Percentiles rank a stretch among this genome's conserved stretches.
phyloP scores from a whole-genome alignment of 2,888 invertebrate species.

The Hesperia comma region DNA sequence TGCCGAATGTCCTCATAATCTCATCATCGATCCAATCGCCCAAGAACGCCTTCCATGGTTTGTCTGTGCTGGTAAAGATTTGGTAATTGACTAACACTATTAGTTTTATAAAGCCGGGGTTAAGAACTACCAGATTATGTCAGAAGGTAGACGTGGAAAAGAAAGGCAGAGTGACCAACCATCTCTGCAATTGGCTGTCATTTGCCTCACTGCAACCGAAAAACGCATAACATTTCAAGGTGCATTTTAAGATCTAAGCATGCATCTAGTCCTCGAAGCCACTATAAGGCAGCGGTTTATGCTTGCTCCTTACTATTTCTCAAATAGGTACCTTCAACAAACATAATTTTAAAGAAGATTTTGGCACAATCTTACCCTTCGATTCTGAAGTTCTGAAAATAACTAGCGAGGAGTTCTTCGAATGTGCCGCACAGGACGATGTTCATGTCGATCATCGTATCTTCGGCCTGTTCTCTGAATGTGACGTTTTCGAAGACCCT shows the following conservation, averaged over 20 bases:
- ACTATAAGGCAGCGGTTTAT: too few relatives aligned
- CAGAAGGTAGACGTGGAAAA: too few relatives aligned
- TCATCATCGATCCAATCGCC: slow-evolving; percentile 93
- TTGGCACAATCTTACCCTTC: slow-evolving; percentile 85
- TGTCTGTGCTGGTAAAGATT: slow-evolving; percentile 74
- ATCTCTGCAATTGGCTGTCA: too few relatives aligned
- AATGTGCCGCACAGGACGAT: slow-evolving; percentile 94
- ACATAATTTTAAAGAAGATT: neutral
- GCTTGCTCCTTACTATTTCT: too few relatives aligned
- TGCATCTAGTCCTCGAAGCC: too few relatives aligned
- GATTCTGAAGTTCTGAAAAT: slow-evolving; percentile 92
- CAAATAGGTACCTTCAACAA: too few relatives aligned
- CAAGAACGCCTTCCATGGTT: slow-evolving; percentile 94
- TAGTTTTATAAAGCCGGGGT: neutral
- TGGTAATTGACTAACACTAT: neutral
- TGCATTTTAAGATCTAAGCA: too few relatives aligned
- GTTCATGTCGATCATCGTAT: slow-evolving; percentile 92
- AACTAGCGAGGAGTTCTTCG: slow-evolving; percentile 90
- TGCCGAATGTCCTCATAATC: slow-evolving; percentile 91
- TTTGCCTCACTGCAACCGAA: too few relatives aligned
- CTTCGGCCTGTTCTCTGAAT: slow-evolving; percentile 61
- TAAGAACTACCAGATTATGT: too few relatives aligned
- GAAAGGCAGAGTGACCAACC: too few relatives aligned
- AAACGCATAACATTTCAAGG: too few relatives aligned
- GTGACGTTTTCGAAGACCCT: slow-evolving; percentile 68